Base-by-base conservation (phyloP, 37 sponge, comb jelly and placozoan species). In the Diacarnus erythraeanus region DNA sequence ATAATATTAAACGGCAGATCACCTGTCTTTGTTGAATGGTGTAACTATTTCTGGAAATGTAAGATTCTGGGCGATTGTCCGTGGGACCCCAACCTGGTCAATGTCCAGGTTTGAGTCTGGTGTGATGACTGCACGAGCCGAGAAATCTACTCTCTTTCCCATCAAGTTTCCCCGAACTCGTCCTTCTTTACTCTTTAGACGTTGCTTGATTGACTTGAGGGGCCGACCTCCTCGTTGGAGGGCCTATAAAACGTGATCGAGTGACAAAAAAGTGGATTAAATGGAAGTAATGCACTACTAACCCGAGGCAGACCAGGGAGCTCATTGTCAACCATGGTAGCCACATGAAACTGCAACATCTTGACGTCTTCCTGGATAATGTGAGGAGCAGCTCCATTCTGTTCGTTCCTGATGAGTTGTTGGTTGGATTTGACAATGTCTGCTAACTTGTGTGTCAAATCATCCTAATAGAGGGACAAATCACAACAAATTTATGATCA, bases 91-190 rank as follows among this genome's bases (percentile, higher is more conserved):
- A 5, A 99, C 91, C 60, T 99, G 94, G 67, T 99, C 99, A 74
- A 99, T 99, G 27, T 72, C 75, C 73, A 99, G 78, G 77, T 99
- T 99, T 42, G 95, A 83, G 79, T 99, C 99, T 18, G 97, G 97
- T 43, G 97, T 96, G 83, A 99, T 99, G 44, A 99, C 99, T 30
- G 99, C 94, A 59, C 99, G 95, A 1, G 99, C 97, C 0, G 99
- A 99, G 75, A 99, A 99, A 72, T 99, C 99, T n/a, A 99, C 99
- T 67, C 99, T 88, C 78, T 99, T 99, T 43, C 99, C 99, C 99
- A 99, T 99, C 73, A 99, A 74, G 77, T 99, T 99, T 1, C 99
- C 99, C 42, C 99, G 80, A 26, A 99, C 91, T 67, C 99, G 90
- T 0, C 99, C 99, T 84, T 99, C 99, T 65, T 99, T 99, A 72